Base-by-base conservation (phyloP, 92 coral and sea anemone genomes). In the Meandrina meandrites region DNA sequence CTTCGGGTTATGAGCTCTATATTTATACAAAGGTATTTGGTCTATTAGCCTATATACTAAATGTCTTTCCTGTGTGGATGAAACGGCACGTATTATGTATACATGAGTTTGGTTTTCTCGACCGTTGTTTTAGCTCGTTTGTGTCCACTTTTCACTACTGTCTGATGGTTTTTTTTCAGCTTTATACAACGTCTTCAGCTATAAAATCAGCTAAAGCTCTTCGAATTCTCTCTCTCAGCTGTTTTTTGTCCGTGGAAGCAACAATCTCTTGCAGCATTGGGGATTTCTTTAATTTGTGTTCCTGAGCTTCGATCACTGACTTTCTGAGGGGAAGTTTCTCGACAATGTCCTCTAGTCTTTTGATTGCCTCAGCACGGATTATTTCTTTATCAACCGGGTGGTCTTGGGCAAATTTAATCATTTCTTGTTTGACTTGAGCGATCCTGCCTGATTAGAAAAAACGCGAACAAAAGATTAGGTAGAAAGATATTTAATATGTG, bases 181-280 rank as follows among this genome's bases (percentile, higher is more conserved):
- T 70, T 80, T 37, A 86, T 47, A 79, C 79, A 24, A 96, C 94
- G 53, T 96, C 96, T n/a, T 96, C 99, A 14, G 98, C 94, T 3
- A 96, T 94, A 70, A 93, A 81, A 79, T 95, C 99, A 3, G 94
- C 96, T 27, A 96, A 84, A 4, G 99, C 99, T 92, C 98, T 86
- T 70, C 95, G 84, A 31, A 96, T 74, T 83, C 98, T 90, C 19
- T 91, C 95, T 62, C 92, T 87, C 79, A 96, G 82, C 67, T 90
- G 96, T 50, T 86, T 84, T 68, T 92, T 93, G 53, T 91, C 89
- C 45, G 95, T 78, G 7, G 93, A 95, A 5, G 90, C 93, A 14
- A 95, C 88, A 27, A 96, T 95, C 75, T 91, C 84, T 69, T 86
- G 91, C 42, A 96, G 77, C 57, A 96, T 82, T n/a, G 92, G 88